Conservation (phyloP, 2,888 invertebrate genomes). For the Polymixis lichenea region DNA sequence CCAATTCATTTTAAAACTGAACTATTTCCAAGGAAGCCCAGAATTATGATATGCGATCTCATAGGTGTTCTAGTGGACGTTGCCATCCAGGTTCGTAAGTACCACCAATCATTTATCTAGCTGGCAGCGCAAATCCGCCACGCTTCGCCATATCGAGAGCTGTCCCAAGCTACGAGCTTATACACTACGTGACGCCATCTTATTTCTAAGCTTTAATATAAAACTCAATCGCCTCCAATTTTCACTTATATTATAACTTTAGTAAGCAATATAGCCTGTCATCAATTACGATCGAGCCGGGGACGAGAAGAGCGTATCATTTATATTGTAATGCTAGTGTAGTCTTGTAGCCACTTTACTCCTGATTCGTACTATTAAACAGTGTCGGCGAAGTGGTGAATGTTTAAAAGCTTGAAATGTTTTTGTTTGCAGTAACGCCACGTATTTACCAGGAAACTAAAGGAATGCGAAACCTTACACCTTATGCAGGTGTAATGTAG, state of each 20-base stretch:
- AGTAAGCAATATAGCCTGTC: slow-evolving; percentile 31
- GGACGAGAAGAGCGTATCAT: neutral
- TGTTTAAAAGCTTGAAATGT: slow-evolving; percentile 42
- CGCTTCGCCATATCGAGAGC: slow-evolving; percentile 43
- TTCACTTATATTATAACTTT: slow-evolving; percentile 37
- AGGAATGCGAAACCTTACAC: slow-evolving; percentile 68
- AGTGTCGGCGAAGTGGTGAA: neutral
- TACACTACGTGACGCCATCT: slow-evolving; percentile 66
- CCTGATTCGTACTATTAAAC: slow-evolving; percentile 18
- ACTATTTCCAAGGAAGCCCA: slow-evolving; percentile 17
- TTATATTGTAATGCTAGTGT: slow-evolving; percentile 35
- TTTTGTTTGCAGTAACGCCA: slow-evolving; percentile 68
- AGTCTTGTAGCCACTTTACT: slow-evolving; percentile 8
- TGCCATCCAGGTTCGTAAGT: slow-evolving; percentile 47
- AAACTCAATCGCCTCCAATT: slow-evolving; percentile 37
- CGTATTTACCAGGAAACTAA: slow-evolving; percentile 69
- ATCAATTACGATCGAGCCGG: slow-evolving; percentile 25
- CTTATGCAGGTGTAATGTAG: slow-evolving; percentile 55
- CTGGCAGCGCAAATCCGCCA: slow-evolving; percentile 47
- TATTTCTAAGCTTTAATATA: slow-evolving; percentile 36
- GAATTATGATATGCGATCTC: slow-evolving; percentile 32
- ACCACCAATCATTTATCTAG: slow-evolving; percentile 46
- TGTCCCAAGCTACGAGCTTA: slow-evolving; percentile 48
- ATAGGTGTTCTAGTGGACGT: slow-evolving; percentile 42
- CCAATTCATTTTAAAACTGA: slow-evolving; percentile 33